These are phyloP conservation scores for Phylloscopus collybita DNA, from an alignment of 2,797 vertebrate genomes.

Conservation along the genomic window DNA sequence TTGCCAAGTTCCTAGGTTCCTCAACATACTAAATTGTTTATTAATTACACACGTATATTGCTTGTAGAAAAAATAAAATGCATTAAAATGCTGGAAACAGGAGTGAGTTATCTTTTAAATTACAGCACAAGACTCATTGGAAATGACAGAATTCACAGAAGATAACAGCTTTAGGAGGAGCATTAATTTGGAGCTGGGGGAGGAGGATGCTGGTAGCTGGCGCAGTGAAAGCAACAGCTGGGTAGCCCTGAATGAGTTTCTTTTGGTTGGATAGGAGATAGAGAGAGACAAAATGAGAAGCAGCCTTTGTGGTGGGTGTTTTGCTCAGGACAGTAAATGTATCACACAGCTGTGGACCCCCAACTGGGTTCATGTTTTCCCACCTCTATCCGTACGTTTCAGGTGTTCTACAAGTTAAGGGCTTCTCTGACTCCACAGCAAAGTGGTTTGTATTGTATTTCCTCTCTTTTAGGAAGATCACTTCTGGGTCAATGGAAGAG, in stretches of 20 bases:
- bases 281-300: neutral
- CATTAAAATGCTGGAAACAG: slow-evolving; percentile 86
- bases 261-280: neutral
- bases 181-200: slow-evolving; percentile 5
- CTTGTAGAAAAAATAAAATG: slow-evolving; percentile 85
- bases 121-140: slow-evolving; percentile 71
- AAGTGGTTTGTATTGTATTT: neutral
- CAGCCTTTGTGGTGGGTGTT: neutral
- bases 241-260: slow-evolving; percentile 5
- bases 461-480: slow-evolving; percentile 12
- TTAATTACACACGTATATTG: slow-evolving; percentile 99
- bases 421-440: neutral
- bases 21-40: slow-evolving; percentile 98
- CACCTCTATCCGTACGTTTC: neutral
- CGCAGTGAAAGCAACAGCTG: slow-evolving; percentile 13
- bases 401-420: neutral
- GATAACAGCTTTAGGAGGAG: slow-evolving; percentile 45
- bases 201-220: neutral
- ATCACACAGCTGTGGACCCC: neutral
- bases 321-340: neutral
- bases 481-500: slow-evolving; percentile 10
- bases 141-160: slow-evolving; percentile 66
- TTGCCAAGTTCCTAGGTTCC: slow-evolving; percentile 96
- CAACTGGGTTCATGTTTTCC: neutral
- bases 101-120: slow-evolving; percentile 79